Conservation (phyloP, 2,113 vertebrate genomes). For the Apodemus sylvaticus region DNA sequence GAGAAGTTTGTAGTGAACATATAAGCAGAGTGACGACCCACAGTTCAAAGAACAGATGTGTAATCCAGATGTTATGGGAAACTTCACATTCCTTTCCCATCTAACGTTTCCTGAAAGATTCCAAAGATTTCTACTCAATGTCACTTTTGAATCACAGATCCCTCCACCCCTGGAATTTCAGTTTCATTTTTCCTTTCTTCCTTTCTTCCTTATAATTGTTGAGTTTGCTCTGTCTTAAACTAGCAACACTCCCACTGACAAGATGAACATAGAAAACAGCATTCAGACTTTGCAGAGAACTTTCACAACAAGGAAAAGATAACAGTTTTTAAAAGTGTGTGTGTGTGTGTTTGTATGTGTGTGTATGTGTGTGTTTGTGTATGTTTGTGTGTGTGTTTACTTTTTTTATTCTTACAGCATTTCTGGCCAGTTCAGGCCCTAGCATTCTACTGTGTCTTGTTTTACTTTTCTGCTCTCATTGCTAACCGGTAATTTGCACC, state of each 20-base stretch:
- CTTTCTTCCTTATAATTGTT: not conserved
- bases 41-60: conserved; percentile 23
- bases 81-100: not conserved
- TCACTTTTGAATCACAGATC: not conserved
- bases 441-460: not conserved
- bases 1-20: not conserved
- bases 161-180: not conserved
- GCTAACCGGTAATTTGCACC: not conserved
- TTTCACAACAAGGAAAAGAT: not conserved
- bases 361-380: too few relatives aligned
- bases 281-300: not conserved
- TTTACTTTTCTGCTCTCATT: not conserved
- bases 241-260: not conserved
- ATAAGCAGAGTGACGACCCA: not conserved
- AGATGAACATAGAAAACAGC: not conserved
- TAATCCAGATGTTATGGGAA: conserved; percentile 15
- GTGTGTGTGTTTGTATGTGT: too few relatives aligned
- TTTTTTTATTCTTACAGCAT: not conserved
- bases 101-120: conserved; percentile 21
- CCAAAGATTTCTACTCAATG: not conserved
- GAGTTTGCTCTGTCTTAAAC: not conserved
- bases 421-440: not conserved
- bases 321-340: not conserved
- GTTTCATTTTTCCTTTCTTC: conserved; percentile 32
- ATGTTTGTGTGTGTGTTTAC: not conserved